Base-by-base conservation (phyloP, 2,797 vertebrate genomes). In the Dallia pectoralis region DNA sequence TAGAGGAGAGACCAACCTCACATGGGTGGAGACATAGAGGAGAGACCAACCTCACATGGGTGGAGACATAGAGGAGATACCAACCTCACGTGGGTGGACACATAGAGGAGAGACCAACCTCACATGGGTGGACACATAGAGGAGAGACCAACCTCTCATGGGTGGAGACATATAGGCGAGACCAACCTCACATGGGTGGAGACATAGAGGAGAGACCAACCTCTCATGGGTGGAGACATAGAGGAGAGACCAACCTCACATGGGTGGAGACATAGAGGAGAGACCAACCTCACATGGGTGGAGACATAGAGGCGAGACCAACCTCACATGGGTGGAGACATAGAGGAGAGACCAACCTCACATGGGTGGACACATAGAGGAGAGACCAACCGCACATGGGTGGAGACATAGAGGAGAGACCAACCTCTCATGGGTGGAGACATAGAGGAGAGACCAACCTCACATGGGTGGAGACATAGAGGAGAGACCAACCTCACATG, bases 331-430 rank as follows among this genome's bases (percentile, higher is more conserved):
- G n/a, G n/a, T n/a, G n/a, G n/a, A 91, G 89, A 91, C n/a, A n/a
- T n/a, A 79, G 85, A 90, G 85, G 89, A 85, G 88, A 86, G 85
- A 51, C 48, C 48, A 51, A 51, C 48, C 48, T n/a, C n/a, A n/a
- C n/a, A n/a, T n/a, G n/a, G n/a, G n/a, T n/a, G n/a, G n/a, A n/a
- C n/a, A n/a, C n/a, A n/a, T n/a, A n/a, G 40, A 44, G 40, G 89
- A 89, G 87, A 86, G 87, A 94, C 89, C 85, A 88, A 71, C 63
- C 79, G 93, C n/a, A n/a, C n/a, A n/a, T n/a, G n/a, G n/a, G n/a
- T n/a, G n/a, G n/a, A n/a, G n/a, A n/a, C 48, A 67, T 22, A 40
- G 30, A 56, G 72, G 62, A 68, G 40, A 65, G 51, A 62, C 82
- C 87, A n/a, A n/a, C n/a, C n/a, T n/a, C n/a, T n/a, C n/a, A n/a